These are phyloP conservation scores for Chaenocephalus aceratus DNA, from an alignment of 2,113 vertebrate species.

Conservation along the genomic window DNA sequence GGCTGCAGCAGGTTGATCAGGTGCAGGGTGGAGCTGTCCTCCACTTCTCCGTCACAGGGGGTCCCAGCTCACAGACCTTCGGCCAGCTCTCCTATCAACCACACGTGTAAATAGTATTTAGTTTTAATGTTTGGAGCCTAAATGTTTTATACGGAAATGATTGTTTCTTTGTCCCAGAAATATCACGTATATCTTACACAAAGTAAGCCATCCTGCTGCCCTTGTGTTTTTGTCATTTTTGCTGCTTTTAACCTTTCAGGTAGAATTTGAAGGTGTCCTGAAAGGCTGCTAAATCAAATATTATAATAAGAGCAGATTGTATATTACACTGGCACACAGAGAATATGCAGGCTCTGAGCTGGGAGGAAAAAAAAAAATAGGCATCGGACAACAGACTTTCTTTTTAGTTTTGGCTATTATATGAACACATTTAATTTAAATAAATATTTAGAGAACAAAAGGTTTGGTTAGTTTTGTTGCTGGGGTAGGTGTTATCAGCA, in stretches of 20 bases:
- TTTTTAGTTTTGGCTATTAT: neutral
- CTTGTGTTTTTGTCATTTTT: no score
- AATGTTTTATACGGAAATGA: no score
- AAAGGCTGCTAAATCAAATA: no score
- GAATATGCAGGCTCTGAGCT: neutral
- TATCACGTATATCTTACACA: no score
- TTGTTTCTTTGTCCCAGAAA: no score
- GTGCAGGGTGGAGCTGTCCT: conserved; percentile 70
- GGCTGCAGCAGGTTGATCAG: conserved; percentile 81
- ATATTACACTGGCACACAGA: neutral
- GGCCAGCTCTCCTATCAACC: no score
- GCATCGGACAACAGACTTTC: neutral
- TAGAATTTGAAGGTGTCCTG: no score
- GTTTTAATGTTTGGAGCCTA: no score
- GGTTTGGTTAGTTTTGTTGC: no score
- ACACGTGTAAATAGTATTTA: no score
- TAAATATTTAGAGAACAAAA: neutral
- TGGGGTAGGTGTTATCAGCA: neutral
- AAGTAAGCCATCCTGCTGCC: neutral
- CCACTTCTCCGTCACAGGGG: conserved; percentile 31
- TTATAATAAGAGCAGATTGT: no score
- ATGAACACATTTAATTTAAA: neutral
- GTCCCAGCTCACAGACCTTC: neutral
- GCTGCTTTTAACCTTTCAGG: no score
- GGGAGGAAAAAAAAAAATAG: neutral